Base-by-base conservation (phyloP, 2,797 vertebrate genomes). In the Harpagifer antarcticus region DNA sequence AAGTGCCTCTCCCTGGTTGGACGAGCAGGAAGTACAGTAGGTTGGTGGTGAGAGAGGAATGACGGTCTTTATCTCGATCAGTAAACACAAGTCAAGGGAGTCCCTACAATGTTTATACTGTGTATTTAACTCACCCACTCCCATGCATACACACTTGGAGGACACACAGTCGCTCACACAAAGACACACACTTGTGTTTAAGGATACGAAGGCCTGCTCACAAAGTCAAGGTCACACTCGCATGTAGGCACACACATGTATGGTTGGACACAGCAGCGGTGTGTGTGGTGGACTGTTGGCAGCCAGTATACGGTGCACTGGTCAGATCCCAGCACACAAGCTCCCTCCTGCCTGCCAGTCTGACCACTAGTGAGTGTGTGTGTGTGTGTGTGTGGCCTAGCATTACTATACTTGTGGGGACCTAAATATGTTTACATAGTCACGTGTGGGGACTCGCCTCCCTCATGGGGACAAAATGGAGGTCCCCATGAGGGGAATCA, bases 321-420 rank as follows among this genome's bases (percentile, higher is more conserved):
- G 89, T 93, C 87, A 84, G 81, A 87, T 85, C 82, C 54, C 55
- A 65, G 79, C 79, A 33, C 88, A 88, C 80, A 52, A 85, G 72
- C 85, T 88, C 86, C 86, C 70, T 77, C 74, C 78, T 86, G 89
- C 89, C 92, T 91, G 90, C 90, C 90, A 93, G 92, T 92, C 91
- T 91, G 89, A 91, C 92, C 91, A 81, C 90, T 67, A 48, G 73
- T 68, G 80, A 80, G 15, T 78, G 23, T 27, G 23, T 27, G 23
- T n/a, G n/a, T n/a, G 15, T 78, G 23, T 27, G 23, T 27, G 23
- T 27, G 23, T 23, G 23, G 23, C 23, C 23, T 23, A 23, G 23
- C 23, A 23, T 23, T 23, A 23, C 23, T 23, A 0, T 23, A 23
- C 23, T 23, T 2, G 23, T 23, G 23, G 23, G 23, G 23, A 23